Conservation (phyloP, 2,888 invertebrate species). For the Phymatocera aterrima region DNA sequence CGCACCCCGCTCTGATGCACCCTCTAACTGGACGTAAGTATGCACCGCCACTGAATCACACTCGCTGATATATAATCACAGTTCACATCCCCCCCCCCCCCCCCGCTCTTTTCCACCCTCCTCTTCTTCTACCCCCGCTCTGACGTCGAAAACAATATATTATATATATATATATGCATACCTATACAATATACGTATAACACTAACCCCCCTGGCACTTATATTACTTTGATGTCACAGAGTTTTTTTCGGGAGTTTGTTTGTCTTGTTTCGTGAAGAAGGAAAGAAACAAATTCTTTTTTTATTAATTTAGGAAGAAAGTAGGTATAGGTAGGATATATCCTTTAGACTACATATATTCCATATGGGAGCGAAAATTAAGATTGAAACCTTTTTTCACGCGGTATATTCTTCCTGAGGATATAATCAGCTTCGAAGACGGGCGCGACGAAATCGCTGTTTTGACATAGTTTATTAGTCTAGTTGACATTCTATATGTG, state of each 20-base stretch:
- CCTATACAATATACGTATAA: not conserved
- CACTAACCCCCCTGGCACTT: not conserved
- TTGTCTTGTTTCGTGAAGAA: not conserved
- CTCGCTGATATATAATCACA: slow-evolving; percentile 45
- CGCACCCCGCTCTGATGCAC: slow-evolving; percentile 99
- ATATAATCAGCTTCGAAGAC: too few species aligned
- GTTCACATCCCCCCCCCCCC: slow-evolving; percentile 50
- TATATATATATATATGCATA: not conserved
- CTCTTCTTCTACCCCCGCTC: slow-evolving; percentile 48
- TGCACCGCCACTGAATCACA: slow-evolving; percentile 70
- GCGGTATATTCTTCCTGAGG: too few species aligned
- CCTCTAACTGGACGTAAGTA: slow-evolving; percentile 99
- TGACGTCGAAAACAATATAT: too few species aligned
- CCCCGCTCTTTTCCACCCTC: slow-evolving; percentile 52
- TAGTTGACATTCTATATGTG: too few species aligned
- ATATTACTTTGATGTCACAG: slow-evolving; percentile 45
- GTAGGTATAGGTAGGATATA: too few species aligned
- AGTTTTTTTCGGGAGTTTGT: not conserved
- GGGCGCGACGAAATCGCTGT: too few species aligned
- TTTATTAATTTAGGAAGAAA: too few species aligned
- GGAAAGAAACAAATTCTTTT: too few species aligned
- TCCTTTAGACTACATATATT: too few species aligned
- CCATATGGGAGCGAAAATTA: too few species aligned
- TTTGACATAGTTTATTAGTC: too few species aligned
- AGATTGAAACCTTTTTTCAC: too few species aligned